A percentile compares a stretch with the other conserved stretches of the same genome.
Evolutionary conservation across 2,113 vertebrate genomes (phyloP).

Genomic region (Holacanthus passer): DNA sequence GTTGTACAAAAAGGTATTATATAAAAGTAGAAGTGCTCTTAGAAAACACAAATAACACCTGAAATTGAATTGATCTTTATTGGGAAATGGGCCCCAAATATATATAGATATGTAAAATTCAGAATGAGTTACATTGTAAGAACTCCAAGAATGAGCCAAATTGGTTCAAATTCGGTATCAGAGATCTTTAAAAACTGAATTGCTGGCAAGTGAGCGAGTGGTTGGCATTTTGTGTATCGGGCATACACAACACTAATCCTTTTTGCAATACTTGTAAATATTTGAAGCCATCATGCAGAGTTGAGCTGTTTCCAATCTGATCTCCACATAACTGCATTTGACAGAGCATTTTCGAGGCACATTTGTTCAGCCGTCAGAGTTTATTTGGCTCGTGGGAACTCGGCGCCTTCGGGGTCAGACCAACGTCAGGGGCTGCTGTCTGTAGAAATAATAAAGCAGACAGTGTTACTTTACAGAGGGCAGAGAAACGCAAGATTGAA

Average conservation of each 20-base stretch:
- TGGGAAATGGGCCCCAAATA: not conserved
- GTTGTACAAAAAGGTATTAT: too few relatives aligned
- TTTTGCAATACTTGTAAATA: conserved; percentile 41
- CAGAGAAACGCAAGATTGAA: conserved; percentile 54
- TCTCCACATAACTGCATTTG: conserved; percentile 56
- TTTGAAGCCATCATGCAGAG: conserved; percentile 30
- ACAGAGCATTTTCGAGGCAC: conserved; percentile 56
- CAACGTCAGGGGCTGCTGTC: conserved; percentile 54
- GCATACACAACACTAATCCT: not conserved
- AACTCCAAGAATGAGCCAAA: not conserved
- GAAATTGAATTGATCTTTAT: not conserved
- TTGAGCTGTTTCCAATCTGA: conserved; percentile 18
- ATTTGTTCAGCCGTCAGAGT: conserved; percentile 66
- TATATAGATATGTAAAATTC: not conserved
- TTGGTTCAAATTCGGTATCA: not conserved
- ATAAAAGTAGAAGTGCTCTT: not conserved
- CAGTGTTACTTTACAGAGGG: conserved; percentile 62
- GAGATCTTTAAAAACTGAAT: too few relatives aligned
- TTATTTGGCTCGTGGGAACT: conserved; percentile 56
- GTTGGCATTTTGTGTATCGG: not conserved
- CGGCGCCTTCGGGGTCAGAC: conserved; percentile 58
- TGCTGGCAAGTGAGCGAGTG: not conserved
- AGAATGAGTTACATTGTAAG: not conserved
- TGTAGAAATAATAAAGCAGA: conserved; percentile 65
- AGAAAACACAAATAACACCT: not conserved